Evolutionary conservation across 2,797 vertebrate species (phyloP).

Genomic region (Chelidonichthys spinosus): DNA sequence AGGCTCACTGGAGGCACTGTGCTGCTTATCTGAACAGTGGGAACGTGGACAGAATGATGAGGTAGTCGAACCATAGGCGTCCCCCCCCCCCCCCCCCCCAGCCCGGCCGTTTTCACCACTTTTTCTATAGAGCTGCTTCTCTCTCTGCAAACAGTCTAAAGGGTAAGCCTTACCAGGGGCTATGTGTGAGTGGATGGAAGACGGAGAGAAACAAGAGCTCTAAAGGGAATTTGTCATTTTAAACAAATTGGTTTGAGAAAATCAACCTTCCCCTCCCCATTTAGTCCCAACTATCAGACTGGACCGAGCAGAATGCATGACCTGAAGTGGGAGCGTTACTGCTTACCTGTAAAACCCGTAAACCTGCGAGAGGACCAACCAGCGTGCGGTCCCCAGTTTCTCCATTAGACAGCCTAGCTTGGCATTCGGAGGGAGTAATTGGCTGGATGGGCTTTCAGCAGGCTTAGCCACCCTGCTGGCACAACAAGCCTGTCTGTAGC

Average conservation of each 20-base stretch:
- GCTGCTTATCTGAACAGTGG: conserved; percentile 82
- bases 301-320: conserved; percentile 32
- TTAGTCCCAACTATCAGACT: conserved; percentile 51
- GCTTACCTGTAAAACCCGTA: conserved; percentile 68
- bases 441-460: conserved; percentile 80
- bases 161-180: conserved; percentile 81
- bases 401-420: conserved; percentile 81
- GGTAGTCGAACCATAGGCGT: conserved; percentile 70
- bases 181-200: conserved; percentile 68
- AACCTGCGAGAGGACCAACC: conserved; percentile 68
- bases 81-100: conserved; percentile 43
- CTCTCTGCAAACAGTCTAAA: conserved; percentile 75
- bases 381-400: conserved; percentile 77
- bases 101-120: conserved; percentile 60
- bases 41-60: conserved; percentile 84
- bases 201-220: conserved; percentile 68
- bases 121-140: conserved; percentile 56
- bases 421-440: conserved; percentile 83
- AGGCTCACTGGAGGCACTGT: conserved; percentile 79
- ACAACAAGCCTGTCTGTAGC: conserved; percentile 75
- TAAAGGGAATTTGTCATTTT: conserved; percentile 75
- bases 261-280: conserved; percentile 58
- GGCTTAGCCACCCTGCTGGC: conserved; percentile 84
- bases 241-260: conserved; percentile 79
- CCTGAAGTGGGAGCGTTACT: conserved; percentile 43